phyloP scores from a whole-genome alignment of 2,113 vertebrate genomes.

The Sturnus vulgaris region DNA sequence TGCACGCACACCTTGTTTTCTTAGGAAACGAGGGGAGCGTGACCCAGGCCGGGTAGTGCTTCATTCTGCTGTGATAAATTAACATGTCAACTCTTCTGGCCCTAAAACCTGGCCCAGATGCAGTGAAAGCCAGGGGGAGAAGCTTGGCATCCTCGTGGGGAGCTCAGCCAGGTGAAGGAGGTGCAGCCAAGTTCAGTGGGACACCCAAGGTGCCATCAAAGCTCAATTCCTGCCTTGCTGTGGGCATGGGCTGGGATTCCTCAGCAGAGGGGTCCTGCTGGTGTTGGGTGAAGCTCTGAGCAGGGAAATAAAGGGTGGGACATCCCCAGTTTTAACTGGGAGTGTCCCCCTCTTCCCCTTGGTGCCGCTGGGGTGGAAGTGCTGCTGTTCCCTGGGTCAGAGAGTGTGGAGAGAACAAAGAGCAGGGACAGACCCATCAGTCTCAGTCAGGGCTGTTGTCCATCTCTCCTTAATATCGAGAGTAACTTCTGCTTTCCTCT shows the following conservation, averaged over 20 bases:
- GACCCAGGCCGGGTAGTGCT: neutral
- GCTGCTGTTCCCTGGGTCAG: fast-evolving
- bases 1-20: constrained; percentile 9
- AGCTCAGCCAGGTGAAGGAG: neutral
- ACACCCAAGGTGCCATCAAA: fast-evolving
- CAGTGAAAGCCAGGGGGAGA: neutral
- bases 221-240: neutral
- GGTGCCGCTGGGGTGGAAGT: neutral
- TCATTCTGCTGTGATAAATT: neutral
- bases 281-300: neutral
- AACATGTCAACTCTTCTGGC: neutral
- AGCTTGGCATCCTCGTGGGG: fast-evolving
- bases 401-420: neutral
- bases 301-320: neutral
- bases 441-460: neutral
- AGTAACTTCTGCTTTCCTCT: neutral
- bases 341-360: neutral
- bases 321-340: neutral
- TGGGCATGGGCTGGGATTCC: fast-evolving
- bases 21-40: neutral
- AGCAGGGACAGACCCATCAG: neutral
- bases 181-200: fast-evolving
- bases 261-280: neutral
- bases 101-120: neutral
- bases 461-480: fast-evolving